These are phyloP conservation scores for Drosophila ochracea DNA, from an alignment of 2,888 invertebrate genomes.

Conservation along the genomic window DNA sequence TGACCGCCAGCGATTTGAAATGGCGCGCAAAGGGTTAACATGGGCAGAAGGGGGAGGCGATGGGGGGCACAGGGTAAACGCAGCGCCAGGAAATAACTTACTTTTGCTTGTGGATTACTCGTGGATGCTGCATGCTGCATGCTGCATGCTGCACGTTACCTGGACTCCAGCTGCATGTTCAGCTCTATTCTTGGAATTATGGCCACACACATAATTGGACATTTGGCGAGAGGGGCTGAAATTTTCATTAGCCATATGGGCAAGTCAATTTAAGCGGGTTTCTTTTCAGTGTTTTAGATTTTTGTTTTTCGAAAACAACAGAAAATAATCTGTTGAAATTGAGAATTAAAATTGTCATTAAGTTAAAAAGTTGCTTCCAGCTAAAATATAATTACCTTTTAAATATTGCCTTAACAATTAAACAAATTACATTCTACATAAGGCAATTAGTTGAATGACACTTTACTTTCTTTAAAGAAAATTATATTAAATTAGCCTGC, in stretches of 20 bases:
- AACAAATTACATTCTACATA: not conserved
- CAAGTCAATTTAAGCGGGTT: constrained; percentile 15
- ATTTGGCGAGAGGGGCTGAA: constrained; percentile 11
- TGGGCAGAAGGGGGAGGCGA: not conserved
- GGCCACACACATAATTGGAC: constrained; percentile 34
- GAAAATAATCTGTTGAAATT: not conserved
- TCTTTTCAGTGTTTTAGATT: not conserved
- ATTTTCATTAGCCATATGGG: constrained; percentile 26
- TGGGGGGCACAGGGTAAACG: constrained; percentile 4
- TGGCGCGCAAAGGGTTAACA: constrained; percentile 34
- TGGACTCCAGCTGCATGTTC: constrained; percentile 19
- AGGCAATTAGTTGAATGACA: constrained; percentile 6
- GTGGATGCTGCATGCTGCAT: constrained; percentile 27
- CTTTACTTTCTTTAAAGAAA: not conserved
- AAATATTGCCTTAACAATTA: not conserved
- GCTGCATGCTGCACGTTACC: constrained; percentile 4
- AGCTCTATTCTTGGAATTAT: constrained; percentile 44
- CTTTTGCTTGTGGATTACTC: constrained; percentile 53
- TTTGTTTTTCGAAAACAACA: not conserved
- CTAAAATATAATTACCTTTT: not conserved
- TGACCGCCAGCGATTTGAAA: constrained; percentile 66
- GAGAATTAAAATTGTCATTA: not conserved
- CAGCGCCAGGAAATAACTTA: constrained; percentile 80
- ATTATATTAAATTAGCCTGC: not conserved
- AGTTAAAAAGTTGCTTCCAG: constrained; percentile 9